Evolutionary conservation across 2,113 vertebrate species (phyloP).

Genomic region (Chionomys nivalis): DNA sequence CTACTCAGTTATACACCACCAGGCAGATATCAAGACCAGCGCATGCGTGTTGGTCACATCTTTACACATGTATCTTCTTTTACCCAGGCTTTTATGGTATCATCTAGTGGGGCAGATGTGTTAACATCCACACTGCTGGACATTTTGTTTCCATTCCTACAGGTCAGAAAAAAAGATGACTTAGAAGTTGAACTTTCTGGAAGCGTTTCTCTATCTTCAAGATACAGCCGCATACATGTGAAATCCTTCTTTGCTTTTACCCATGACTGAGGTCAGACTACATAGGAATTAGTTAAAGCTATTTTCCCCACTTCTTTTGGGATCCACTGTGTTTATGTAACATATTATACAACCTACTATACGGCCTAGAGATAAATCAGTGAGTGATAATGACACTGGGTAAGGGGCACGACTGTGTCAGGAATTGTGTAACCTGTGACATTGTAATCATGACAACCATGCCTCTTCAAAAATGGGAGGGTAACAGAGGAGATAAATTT

Average conservation of each 20-base stretch:
- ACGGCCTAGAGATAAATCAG: background rate
- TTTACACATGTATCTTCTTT: background rate
- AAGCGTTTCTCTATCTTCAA: slow-evolving; percentile 18
- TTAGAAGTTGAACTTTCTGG: slow-evolving; percentile 21
- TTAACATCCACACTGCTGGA: background rate
- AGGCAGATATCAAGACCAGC: too few species aligned
- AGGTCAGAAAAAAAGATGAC: background rate
- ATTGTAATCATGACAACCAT: background rate
- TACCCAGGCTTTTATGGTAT: fast-evolving
- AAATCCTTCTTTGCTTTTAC: background rate
- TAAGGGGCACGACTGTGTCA: background rate
- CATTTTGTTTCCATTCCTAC: background rate
- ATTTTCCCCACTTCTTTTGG: background rate
- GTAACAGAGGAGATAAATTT: background rate
- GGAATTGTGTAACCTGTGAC: background rate
- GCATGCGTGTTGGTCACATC: too few species aligned
- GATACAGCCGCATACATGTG: background rate
- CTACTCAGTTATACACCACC: background rate
- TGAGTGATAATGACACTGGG: background rate
- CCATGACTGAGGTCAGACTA: background rate
- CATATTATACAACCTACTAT: background rate
- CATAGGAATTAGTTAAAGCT: slow-evolving; percentile 46
- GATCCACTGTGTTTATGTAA: background rate
- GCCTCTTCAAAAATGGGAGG: fast-evolving
- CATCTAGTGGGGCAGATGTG: background rate